phyloP scores from a whole-genome alignment of 2,113 vertebrate genomes.

The Peromyscus maniculatus region DNA sequence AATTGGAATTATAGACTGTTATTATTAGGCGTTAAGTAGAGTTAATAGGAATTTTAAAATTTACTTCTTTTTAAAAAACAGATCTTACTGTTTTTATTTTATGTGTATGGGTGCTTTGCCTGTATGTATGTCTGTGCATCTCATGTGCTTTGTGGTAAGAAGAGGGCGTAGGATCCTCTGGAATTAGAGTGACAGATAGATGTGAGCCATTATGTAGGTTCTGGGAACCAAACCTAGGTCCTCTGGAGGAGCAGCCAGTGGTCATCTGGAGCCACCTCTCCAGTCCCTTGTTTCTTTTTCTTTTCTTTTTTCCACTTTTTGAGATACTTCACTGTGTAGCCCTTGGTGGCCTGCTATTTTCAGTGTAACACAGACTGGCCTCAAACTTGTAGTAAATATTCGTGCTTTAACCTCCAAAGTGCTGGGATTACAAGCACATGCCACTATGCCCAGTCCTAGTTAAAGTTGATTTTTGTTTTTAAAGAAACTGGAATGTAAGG shows the following conservation, averaged over 20 bases:
- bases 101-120: background rate
- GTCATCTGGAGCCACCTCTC: background rate
- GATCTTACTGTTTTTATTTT: background rate
- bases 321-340: background rate
- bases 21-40: background rate
- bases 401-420: background rate
- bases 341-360: background rate
- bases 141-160: background rate
- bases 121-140: background rate
- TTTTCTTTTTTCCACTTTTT: rapidly evolving
- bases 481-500: background rate
- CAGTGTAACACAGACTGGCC: background rate
- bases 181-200: background rate
- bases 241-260: background rate
- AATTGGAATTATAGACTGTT: slow-evolving; percentile 23
- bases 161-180: background rate
- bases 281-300: background rate
- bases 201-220: background rate
- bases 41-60: slow-evolving; percentile 20
- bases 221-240: background rate
- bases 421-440: background rate
- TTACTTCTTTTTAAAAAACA: background rate
- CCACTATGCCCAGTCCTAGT: background rate
- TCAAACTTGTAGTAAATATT: background rate
- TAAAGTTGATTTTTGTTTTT: background rate